Evolutionary conservation across 2,113 vertebrate species (phyloP), one percentile per base, ranked within the genome.

Genomic region (Chaetorhynchus papuensis): DNA sequence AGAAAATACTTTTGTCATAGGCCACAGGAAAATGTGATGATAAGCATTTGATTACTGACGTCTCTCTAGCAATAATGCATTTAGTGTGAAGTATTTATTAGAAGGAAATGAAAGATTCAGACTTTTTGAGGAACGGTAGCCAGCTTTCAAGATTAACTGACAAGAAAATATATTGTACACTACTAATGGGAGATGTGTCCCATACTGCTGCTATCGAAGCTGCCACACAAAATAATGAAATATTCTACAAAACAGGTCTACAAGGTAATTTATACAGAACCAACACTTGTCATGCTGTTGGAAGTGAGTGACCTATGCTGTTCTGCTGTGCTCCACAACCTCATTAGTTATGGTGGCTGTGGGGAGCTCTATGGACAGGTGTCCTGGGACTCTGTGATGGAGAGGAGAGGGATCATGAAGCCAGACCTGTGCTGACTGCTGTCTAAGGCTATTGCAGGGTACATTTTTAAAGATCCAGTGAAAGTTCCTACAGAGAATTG

Each of bases 131-230:
- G 53, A 83, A 75, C 3, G 15, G 35, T 71, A 92, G 83, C 60
- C 83, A 95, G 76, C 59, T 94, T 95, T 97, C 92, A 94, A 96
- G 89, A 97, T 97, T 94, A 97, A 97, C 84, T 93, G 92, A 97
- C 93, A 98, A 96, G 88, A 90, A 96, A 97, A 98, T 96, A 76
- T 76, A 94, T 88, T 88, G 71, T 89, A 94, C 65, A 39, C 45
- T 87, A 57, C 69, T 96, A 97, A 97, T 89, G 93, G 97, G 95
- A 97, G 87, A 94, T 70, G 63, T 88, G 64, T 93, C 72, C 86
- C 92, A 44, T 96, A 85, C 90, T 64, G 61, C 78, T 64, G 78
- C 37, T 75, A 71, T 92, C 75, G 41, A 83, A 97, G 87, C 93
- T 97, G 91, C 81, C 82, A 86, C 24, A n/a, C 79, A 93, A 97